Evolutionary conservation across 2,797 vertebrate species (phyloP).

Genomic region (Muraenolepis orangiensis): DNA sequence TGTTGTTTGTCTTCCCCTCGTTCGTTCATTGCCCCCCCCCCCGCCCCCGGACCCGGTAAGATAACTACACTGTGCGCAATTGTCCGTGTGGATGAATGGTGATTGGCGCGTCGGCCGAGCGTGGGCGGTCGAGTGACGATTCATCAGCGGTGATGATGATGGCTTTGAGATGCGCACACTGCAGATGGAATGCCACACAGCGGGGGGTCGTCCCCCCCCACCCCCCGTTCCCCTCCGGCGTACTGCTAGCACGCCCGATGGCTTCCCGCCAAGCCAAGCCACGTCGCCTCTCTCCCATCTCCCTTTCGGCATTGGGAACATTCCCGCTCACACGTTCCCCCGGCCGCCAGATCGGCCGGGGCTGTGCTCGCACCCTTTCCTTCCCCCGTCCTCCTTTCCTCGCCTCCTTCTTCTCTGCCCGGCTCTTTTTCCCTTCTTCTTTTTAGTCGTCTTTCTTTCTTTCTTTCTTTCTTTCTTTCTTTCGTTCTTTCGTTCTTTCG

Average conservation of each 20-base stretch:
- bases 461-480: neutral
- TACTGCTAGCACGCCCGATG: slow-evolving; percentile 21
- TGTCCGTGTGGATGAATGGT: slow-evolving; percentile 65
- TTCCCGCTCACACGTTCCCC: slow-evolving; percentile 16
- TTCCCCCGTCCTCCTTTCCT: neutral
- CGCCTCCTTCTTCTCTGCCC: no score
- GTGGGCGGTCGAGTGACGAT: slow-evolving; percentile 68
- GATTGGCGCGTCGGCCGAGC: slow-evolving; percentile 68
- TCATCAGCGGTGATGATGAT: slow-evolving; percentile 69
- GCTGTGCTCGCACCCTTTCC: neutral
- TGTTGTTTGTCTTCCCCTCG: neutral
- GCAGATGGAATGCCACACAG: slow-evolving; percentile 70
- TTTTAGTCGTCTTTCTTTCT: neutral
- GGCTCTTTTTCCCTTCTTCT: neutral
- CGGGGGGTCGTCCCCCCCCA: slow-evolving; percentile 41
- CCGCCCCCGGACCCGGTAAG: slow-evolving; percentile 20
- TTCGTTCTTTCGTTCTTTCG: neutral
- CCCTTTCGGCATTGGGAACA: slow-evolving; percentile 22
- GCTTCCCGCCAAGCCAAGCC: slow-evolving; percentile 25
- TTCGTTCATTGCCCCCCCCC: slow-evolving; percentile 20
- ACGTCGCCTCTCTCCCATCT: slow-evolving; percentile 35
- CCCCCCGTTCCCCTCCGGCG: neutral
- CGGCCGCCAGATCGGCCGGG: neutral
- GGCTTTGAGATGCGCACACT: slow-evolving; percentile 65
- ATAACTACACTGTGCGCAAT: slow-evolving; percentile 38